Percentiles rank a stretch among this genome's conserved stretches.
These are phyloP conservation scores for Toxotes jaculatrix DNA, from an alignment of 2,113 vertebrate species.

Conservation along the genomic window DNA sequence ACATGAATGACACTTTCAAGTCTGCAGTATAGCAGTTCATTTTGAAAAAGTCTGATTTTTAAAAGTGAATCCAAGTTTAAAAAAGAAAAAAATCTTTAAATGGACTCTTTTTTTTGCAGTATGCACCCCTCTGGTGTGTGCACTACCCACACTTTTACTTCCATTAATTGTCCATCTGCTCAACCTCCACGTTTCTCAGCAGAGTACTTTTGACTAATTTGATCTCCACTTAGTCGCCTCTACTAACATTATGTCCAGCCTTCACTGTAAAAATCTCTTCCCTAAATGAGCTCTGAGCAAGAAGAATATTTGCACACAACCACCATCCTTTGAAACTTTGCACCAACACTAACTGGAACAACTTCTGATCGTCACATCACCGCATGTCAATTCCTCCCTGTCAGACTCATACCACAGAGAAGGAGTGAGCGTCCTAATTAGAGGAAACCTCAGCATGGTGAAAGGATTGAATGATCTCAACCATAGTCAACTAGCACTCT, in stretches of 20 bases:
- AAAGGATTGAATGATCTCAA: slow-evolving; percentile 55
- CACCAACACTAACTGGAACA: slow-evolving; percentile 26
- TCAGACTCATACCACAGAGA: not conserved
- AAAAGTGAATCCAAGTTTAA: slow-evolving; percentile 14
- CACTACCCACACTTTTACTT: slow-evolving; percentile 48
- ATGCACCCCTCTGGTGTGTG: slow-evolving; percentile 30
- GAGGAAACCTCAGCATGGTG: slow-evolving; percentile 18
- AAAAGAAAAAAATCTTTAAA: not conserved
- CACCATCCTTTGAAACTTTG: slow-evolving; percentile 25
- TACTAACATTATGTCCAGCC: slow-evolving; percentile 14
- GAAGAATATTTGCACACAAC: not conserved
- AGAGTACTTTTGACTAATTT: slow-evolving; percentile 63
- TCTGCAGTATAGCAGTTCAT: not conserved
- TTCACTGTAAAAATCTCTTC: slow-evolving; percentile 25
- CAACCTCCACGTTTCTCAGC: slow-evolving; percentile 57
- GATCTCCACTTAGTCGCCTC: slow-evolving; percentile 56
- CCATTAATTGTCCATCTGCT: slow-evolving; percentile 73
- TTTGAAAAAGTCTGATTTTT: not conserved
- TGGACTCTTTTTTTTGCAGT: not conserved
- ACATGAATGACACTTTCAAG: not conserved
- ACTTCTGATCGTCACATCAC: not conserved
- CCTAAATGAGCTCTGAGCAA: slow-evolving; percentile 25
- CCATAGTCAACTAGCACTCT: slow-evolving; percentile 37
- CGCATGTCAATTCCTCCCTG: not conserved
- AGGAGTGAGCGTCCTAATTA: slow-evolving; percentile 52